These are phyloP conservation scores for Napeogenes inachia DNA, from an alignment of 2,888 invertebrate species.

Conservation along the genomic window DNA sequence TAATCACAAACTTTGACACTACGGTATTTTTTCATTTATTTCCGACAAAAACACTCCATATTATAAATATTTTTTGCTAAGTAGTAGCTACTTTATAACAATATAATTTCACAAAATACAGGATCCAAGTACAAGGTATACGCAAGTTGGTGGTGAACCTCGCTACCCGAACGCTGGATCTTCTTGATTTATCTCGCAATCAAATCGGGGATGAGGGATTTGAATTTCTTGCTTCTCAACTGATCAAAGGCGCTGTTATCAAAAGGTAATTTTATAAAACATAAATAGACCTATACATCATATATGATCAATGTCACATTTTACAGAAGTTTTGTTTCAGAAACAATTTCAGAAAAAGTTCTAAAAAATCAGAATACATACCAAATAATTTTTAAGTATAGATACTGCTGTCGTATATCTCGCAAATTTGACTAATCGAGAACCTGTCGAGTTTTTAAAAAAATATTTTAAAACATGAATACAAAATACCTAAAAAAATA, in stretches of 20 bases:
- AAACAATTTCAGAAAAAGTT: too few relatives aligned
- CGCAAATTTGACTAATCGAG: too few relatives aligned
- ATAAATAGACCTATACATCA: background rate
- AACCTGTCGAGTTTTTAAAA: too few relatives aligned
- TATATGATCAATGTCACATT: background rate
- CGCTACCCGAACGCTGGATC: constrained; percentile 28
- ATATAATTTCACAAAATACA: constrained; percentile 10
- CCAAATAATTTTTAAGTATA: too few relatives aligned
- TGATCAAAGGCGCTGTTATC: constrained; percentile 35
- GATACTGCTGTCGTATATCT: too few relatives aligned
- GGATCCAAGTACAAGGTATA: constrained; percentile 36
- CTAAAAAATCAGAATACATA: too few relatives aligned
- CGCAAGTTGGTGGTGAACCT: constrained; percentile 33
- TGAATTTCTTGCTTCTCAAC: constrained; percentile 33
- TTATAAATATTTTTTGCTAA: too few relatives aligned
- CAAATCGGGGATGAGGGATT: constrained; percentile 39
- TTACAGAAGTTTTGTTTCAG: too few relatives aligned
- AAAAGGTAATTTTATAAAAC: constrained; percentile 21
- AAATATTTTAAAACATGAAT: too few relatives aligned
- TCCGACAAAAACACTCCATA: too few relatives aligned
- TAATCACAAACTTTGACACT: too few relatives aligned
- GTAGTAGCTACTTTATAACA: background rate
- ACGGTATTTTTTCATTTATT: too few relatives aligned
- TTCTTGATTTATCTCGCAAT: constrained; percentile 41
- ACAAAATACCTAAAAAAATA: background rate